Conservation (phyloP, 1,140 invertebrate genomes). For the Apocrypta bakeri region DNA sequence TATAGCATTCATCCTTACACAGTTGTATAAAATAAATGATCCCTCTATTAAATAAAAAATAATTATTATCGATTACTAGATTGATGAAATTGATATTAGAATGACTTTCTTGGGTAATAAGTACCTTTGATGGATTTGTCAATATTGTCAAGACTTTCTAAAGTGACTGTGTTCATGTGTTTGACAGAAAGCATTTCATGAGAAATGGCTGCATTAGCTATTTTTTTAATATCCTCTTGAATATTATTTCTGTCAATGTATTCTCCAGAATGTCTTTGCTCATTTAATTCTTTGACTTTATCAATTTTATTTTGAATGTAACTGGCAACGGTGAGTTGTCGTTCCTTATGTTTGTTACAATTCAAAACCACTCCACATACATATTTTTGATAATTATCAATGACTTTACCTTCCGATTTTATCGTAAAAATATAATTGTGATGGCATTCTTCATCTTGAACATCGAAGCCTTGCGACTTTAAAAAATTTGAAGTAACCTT, state of each 20-base stretch:
- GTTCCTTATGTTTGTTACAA: conserved; percentile 67
- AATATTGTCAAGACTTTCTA: conserved; percentile 53
- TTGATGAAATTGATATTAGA: conserved; percentile 1
- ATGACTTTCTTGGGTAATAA: no score
- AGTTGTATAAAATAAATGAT: conserved; percentile 84
- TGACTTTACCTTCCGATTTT: conserved; percentile 67
- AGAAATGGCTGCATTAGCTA: conserved; percentile 77
- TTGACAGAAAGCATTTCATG: conserved; percentile 81
- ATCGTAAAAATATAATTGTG: conserved; percentile 69
- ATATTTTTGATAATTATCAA: conserved; percentile 57
- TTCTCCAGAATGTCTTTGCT: conserved; percentile 69
- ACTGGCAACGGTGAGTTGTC: conserved; percentile 64
- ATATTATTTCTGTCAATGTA: conserved; percentile 49
- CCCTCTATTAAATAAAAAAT: conserved; percentile 72
- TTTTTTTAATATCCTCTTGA: conserved; percentile 65
- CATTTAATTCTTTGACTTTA: conserved; percentile 65
- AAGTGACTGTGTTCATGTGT: conserved; percentile 73
- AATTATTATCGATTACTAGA: background rate
- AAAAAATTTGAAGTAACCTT: conserved; percentile 67
- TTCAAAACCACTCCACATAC: conserved; percentile 75
- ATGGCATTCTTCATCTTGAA: conserved; percentile 55
- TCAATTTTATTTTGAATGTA: conserved; percentile 64
- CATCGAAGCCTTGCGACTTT: conserved; percentile 59
- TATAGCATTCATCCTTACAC: conserved; percentile 79
- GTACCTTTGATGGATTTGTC: conserved; percentile 59